Evolutionary conservation across 2,888 invertebrate genomes (phyloP).

Genomic region (Acronicta aceris): DNA sequence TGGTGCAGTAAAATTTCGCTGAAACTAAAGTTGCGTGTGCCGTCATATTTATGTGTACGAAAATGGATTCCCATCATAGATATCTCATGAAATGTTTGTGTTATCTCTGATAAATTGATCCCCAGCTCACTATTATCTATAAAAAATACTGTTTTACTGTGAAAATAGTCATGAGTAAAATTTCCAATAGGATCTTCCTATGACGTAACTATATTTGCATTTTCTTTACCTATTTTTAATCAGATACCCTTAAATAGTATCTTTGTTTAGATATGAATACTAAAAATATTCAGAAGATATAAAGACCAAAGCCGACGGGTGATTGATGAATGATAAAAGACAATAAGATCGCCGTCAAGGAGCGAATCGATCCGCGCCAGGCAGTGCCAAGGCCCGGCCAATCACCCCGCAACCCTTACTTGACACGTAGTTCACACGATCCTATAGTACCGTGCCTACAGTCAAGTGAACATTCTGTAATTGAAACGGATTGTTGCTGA

Average conservation of each 20-base stretch:
- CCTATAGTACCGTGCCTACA: background rate
- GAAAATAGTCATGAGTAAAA: too few species aligned
- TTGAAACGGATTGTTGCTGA: conserved; percentile 10
- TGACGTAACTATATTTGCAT: too few species aligned
- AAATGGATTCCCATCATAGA: conserved; percentile 29
- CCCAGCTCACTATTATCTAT: conserved; percentile 3
- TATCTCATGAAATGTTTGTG: conserved; percentile 9
- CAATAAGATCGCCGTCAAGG: conserved; percentile 68
- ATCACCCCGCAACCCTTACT: conserved; percentile 75
- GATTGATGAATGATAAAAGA: conserved; percentile 74
- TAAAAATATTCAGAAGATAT: conserved; percentile 47
- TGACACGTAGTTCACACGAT: conserved; percentile 62
- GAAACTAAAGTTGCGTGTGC: background rate
- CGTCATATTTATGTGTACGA: background rate
- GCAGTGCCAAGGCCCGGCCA: conserved; percentile 79
- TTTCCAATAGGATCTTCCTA: too few species aligned
- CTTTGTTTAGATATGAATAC: conserved; percentile 11
- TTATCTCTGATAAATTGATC: conserved; percentile 44
- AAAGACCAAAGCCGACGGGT: conserved; percentile 51
- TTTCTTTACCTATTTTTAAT: background rate
- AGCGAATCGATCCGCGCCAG: conserved; percentile 80
- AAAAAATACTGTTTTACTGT: too few species aligned
- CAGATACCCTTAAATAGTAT: too few species aligned
- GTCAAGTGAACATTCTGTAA: conserved; percentile 20
- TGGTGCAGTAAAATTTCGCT: background rate